These are phyloP conservation scores for Syrista parreyssii DNA, from an alignment of 2,888 invertebrate genomes.

Conservation along the genomic window DNA sequence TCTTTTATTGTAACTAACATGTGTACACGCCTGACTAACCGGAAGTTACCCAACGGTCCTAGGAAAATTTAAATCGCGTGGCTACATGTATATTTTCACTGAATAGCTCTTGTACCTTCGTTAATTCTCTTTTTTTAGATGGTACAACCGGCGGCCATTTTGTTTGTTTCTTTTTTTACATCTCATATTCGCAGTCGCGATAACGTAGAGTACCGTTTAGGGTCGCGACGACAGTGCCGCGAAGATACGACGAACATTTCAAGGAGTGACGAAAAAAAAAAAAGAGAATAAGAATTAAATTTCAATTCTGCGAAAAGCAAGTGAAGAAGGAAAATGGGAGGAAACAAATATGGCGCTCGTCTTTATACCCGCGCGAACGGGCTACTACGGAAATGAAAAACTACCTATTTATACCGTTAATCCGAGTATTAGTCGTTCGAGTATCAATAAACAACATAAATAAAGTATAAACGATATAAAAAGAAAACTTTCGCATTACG, in stretches of 20 bases:
- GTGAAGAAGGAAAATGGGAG: too few relatives aligned
- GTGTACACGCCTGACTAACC: constrained; percentile 23
- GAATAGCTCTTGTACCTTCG: neutral
- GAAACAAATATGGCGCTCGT: neutral
- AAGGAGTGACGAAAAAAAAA: neutral
- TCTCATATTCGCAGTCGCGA: neutral
- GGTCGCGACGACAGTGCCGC: neutral
- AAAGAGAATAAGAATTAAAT: neutral
- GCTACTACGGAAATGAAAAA: constrained; percentile 1
- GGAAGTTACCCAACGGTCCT: neutral
- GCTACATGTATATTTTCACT: neutral
- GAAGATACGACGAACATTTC: neutral
- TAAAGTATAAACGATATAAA: constrained; percentile 45
- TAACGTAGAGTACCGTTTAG: too few relatives aligned
- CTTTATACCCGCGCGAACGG: neutral
- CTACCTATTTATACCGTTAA: constrained; percentile 17
- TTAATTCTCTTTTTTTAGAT: neutral
- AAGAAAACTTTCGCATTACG: constrained; percentile 56
- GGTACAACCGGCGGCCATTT: neutral
- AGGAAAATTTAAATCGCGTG: neutral
- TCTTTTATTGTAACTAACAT: constrained; percentile 19
- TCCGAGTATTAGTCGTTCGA: constrained; percentile 4
- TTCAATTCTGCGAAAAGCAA: neutral
- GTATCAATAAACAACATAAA: constrained; percentile 20
- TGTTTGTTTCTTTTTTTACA: neutral